phyloP scores from a whole-genome alignment of 1,140 invertebrate genomes.

The Homalodisca vitripennis region DNA sequence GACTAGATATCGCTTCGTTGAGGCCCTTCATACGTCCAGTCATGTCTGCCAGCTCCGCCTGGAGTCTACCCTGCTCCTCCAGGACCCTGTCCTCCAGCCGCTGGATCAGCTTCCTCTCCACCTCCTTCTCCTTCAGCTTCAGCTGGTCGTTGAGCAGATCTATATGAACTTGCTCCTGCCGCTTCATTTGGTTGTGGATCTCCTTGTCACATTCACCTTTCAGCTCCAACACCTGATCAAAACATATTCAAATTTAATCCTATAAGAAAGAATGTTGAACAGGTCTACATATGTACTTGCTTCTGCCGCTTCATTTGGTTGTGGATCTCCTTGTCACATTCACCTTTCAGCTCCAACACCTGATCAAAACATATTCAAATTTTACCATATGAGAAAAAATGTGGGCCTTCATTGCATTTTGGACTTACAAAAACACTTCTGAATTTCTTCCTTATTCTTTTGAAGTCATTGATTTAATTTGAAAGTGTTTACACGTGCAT shows the following conservation, averaged over 20 bases:
- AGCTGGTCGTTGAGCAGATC: slow-evolving; percentile 80
- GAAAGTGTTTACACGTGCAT: too few species aligned
- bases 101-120: slow-evolving; percentile 60
- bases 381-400: too few species aligned
- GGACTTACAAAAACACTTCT: too few species aligned
- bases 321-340: slow-evolving; percentile 71
- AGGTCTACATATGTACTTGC: slow-evolving; percentile 77
- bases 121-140: slow-evolving; percentile 65
- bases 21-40: slow-evolving; percentile 83
- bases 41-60: slow-evolving; percentile 74
- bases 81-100: slow-evolving; percentile 68
- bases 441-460: too few species aligned
- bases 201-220: slow-evolving; percentile 68
- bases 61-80: slow-evolving; percentile 65
- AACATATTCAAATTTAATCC: too few species aligned
- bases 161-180: slow-evolving; percentile 77
- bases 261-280: too few species aligned
- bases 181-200: slow-evolving; percentile 70
- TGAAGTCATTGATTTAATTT: too few species aligned
- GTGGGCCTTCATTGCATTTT: too few species aligned
- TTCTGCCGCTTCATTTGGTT: slow-evolving; percentile 74
- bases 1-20: slow-evolving; percentile 81
- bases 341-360: slow-evolving; percentile 61
- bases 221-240: slow-evolving; percentile 59
- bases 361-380: slow-evolving; percentile 50